Evolutionary conservation across 2,113 vertebrate genomes (phyloP).

Genomic region (Pantherophis guttatus): DNA sequence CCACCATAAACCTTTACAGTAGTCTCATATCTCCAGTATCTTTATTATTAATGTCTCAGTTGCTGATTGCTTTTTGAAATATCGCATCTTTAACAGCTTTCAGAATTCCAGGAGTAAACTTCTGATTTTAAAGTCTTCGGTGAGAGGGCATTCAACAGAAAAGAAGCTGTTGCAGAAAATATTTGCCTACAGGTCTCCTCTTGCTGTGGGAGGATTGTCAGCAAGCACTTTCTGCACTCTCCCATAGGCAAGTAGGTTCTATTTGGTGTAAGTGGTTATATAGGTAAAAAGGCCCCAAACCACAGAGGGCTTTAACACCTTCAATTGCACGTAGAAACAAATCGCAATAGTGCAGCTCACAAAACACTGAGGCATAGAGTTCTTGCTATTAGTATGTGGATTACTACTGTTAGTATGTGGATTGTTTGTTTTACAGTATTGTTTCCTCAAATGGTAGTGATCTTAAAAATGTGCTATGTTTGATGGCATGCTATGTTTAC

Average conservation of each 20-base stretch:
- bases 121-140: not conserved
- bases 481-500: constrained; percentile 24
- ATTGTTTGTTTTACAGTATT: not conserved
- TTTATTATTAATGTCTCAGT: not conserved
- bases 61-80: not conserved
- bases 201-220: not conserved
- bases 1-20: not conserved
- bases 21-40: not conserved
- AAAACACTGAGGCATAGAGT: not conserved
- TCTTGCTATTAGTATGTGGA: not conserved
- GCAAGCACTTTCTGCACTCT: not conserved
- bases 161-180: not conserved
- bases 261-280: not conserved
- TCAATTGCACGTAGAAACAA: not conserved
- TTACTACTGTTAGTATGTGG: not conserved
- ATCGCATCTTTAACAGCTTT: not conserved
- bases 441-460: constrained; percentile 26
- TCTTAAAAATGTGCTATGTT: constrained; percentile 32
- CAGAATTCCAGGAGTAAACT: not conserved
- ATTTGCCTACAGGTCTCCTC: not conserved
- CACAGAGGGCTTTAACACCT: not conserved
- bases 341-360: not conserved
- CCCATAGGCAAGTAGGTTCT: not conserved
- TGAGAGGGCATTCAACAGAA: not conserved
- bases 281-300: not conserved